A percentile compares a stretch with the other conserved stretches of the same genome.
Evolutionary conservation across 2,113 vertebrate species (phyloP).

Genomic region (Erpornis zantholeuca): DNA sequence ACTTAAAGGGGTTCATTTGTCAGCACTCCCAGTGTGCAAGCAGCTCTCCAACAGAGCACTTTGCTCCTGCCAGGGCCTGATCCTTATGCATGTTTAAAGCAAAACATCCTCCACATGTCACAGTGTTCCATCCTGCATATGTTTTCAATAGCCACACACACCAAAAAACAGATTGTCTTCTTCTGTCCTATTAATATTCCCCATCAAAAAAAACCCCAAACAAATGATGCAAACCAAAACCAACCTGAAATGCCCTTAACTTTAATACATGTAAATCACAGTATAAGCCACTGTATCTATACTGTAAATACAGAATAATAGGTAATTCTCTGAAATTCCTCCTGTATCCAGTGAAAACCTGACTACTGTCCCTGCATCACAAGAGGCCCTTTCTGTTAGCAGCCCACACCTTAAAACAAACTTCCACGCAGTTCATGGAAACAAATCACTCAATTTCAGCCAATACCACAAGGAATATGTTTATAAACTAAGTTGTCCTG

Average conservation of each 20-base stretch:
- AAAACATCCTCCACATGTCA: neutral
- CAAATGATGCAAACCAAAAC: neutral
- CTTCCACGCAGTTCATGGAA: neutral
- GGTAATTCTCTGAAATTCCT: neutral
- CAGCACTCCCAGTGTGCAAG: neutral
- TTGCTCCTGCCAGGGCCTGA: neutral
- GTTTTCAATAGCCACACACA: neutral
- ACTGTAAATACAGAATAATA: neutral
- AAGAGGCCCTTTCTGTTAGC: neutral
- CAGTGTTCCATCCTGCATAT: neutral
- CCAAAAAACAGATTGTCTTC: neutral
- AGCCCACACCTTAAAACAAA: neutral
- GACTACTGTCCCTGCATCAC: neutral
- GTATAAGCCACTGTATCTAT: neutral
- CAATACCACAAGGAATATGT: neutral
- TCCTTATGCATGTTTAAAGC: neutral
- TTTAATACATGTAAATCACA: neutral
- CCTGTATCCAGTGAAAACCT: neutral
- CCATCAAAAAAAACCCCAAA: neutral
- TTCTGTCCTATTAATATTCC: neutral
- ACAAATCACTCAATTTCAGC: neutral
- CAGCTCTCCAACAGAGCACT: neutral
- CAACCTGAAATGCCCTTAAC: neutral
- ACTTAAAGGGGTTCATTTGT: neutral
- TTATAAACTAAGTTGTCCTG: neutral